Base-by-base conservation (phyloP, 1,140 invertebrate species). In the Drosophila sulfurigaster region DNA sequence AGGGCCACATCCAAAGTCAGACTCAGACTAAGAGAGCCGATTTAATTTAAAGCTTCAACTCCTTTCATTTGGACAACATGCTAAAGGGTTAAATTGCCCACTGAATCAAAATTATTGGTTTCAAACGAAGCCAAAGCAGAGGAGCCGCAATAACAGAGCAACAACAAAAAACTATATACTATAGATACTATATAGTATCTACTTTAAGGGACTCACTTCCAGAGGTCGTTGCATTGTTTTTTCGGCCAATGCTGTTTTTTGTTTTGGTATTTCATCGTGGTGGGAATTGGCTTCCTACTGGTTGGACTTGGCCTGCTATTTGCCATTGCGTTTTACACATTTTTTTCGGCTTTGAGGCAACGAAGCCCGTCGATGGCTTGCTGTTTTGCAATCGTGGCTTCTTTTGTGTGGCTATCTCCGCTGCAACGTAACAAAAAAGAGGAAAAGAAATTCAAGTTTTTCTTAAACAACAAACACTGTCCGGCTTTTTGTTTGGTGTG, bases 61-160 rank as follows among this genome's bases (percentile, higher is more conserved):
- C 87, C 82, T 90, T 90, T 90, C 87, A 82, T 83, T 83, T 81
- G 73, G 67, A 68, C 79, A 91, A 76, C 79, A 86, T 90, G 91
- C 91, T 91, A 90, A 89, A 90, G 91, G 91, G 85, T 90, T 88
- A 91, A 92, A 91, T 92, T 92, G 91, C 88, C 82, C 91, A 91
- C 76, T 92, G 91, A 86, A 90, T 92, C 81, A 75, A 92, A 92
- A 92, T 92, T 92, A 92, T 92, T 82, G 91, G 91, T 92, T 92
- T 89, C 81, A 75, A 57, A 57, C 66, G 16, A 49, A 41, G 75
- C 52, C 20, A 25, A 25, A 82, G 72, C 59, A 30, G 30, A 58
- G 13, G 13, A 56, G 11, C 51, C 11, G 45, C n/a, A 64, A 41
- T 30, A 48, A 63, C 64, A 73, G 56, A 28, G 56, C 7, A 38